Evolutionary conservation across 64 coral and sea anemone genomes (phyloP).

Genomic region (Porites lutea): DNA sequence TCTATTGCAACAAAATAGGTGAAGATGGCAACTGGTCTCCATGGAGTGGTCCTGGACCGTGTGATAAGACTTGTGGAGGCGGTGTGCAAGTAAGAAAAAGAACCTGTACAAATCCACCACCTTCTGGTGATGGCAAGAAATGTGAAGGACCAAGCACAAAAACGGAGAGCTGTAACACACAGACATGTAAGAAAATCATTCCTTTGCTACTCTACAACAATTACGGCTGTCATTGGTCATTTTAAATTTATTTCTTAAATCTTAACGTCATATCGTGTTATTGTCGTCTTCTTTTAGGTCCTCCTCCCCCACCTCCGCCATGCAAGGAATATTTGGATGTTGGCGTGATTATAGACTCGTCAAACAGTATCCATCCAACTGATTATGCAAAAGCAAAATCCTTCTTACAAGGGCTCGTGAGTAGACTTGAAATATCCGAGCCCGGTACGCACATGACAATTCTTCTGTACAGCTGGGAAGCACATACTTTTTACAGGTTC

Average conservation of each 20-base stretch:
- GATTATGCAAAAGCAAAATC: not conserved
- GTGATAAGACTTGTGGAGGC: slow-evolving; percentile 34
- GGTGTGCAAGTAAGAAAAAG: not conserved
- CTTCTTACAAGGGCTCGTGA: not conserved
- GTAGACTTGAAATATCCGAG: not conserved
- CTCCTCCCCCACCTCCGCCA: not conserved
- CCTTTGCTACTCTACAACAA: too few relatives aligned
- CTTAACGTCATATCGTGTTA: not conserved
- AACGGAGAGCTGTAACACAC: not conserved
- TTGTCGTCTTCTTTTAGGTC: not conserved
- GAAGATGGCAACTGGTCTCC: slow-evolving; percentile 6
- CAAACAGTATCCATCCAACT: not conserved
- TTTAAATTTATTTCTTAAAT: not conserved
- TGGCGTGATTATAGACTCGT: slow-evolving; percentile 19
- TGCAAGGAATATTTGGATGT: slow-evolving; percentile 22
- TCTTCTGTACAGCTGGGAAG: slow-evolving; percentile 22
- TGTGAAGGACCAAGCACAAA: not conserved
- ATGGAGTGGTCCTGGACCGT: not conserved
- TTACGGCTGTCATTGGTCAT: too few relatives aligned
- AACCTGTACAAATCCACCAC: slow-evolving; percentile 16
- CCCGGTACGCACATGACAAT: slow-evolving; percentile 1
- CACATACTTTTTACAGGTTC: not conserved
- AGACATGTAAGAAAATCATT: not conserved
- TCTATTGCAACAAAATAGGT: not conserved
- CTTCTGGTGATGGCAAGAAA: not conserved